phyloP scores from a whole-genome alignment of 2,797 vertebrate genomes.

The Chromis chromis region DNA sequence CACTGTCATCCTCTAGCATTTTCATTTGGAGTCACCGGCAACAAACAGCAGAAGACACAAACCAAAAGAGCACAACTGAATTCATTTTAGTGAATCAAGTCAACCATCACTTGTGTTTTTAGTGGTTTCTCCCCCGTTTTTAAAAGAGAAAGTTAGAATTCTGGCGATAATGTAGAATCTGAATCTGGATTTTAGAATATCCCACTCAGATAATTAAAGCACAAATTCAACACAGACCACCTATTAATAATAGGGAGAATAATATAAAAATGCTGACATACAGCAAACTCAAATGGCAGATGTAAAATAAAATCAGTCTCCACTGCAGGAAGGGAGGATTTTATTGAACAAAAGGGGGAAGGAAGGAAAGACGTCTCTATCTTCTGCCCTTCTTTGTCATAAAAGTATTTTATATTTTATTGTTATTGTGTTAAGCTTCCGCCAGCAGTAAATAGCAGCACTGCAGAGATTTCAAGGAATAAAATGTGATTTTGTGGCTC shows the following conservation, averaged over 20 bases:
- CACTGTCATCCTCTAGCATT: neutral
- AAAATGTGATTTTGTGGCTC: neutral
- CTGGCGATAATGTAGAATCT: neutral
- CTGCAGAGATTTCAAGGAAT: neutral
- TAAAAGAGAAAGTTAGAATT: neutral
- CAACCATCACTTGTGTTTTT: neutral
- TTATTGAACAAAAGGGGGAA: constrained; percentile 12
- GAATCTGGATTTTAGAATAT: neutral
- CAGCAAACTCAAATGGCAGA: constrained; percentile 12
- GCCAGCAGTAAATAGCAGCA: too few relatives aligned
- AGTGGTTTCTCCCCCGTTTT: too few relatives aligned
- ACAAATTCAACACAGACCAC: neutral
- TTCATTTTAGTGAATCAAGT: neutral
- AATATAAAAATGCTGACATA: constrained; percentile 13
- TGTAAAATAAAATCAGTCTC: constrained; percentile 13
- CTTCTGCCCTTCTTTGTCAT: constrained; percentile 26
- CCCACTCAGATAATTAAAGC: neutral
- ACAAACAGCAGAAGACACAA: neutral
- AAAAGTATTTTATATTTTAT: constrained; percentile 16
- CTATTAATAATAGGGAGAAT: neutral
- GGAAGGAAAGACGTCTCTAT: neutral
- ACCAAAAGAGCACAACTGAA: neutral
- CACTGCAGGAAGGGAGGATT: neutral
- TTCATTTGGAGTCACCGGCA: neutral
- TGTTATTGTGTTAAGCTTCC: neutral